Evolutionary conservation across 1,140 invertebrate species (phyloP), one percentile per base, ranked within the genome.

Genomic region (Caenorhabditis inopinata): DNA sequence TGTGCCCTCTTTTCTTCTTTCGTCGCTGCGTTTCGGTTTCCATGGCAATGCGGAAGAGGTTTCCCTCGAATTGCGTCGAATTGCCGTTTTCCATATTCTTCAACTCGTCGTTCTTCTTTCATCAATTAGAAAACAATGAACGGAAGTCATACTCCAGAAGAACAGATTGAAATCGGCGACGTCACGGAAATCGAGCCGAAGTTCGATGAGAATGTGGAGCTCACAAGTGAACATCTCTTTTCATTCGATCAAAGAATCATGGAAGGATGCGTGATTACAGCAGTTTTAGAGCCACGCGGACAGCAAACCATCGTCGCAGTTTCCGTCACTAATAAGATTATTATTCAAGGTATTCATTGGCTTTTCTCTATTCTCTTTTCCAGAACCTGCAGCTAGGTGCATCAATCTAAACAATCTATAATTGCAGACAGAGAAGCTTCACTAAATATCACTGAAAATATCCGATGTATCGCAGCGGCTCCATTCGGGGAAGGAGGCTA

Each of bases 401-500:
- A 12, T 0, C 7, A 21, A 51, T 11, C 18, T 21, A 0, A 38
- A 14, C 5, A 21, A 7, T n/a, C 11, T 16, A 38, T 29, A 27
- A n/a, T n/a, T 79, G 32, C 68, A 79, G 78, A 73, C 16, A 45
- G 12, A 21, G 78, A 79, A 74, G 18, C 29, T 7, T 29, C 78
- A 38, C 27, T 79, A n/a, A 42, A 79, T 21, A 79, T 79, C n/a
- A 74, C 53, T n/a, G 78, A 79, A 47, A 79, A 35, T 6, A 74
- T 79, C 16, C 58, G 78, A 4, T 79, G 78, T 23, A 79, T 79
- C n/a, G 45, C 62, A 0, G 38, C 78, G 3, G 78, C 68, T 58
- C 58, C 62, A 27, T 74, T 74, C 25, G 68, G 62, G 21, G 45
- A 49, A 7, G 48, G n/a, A n/a, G n/a, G 35, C 16, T 79, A 79